Percentiles rank a stretch among this genome's conserved stretches.
phyloP scores from a whole-genome alignment of 1,140 invertebrate species.

The Leptinotarsa defecta region DNA sequence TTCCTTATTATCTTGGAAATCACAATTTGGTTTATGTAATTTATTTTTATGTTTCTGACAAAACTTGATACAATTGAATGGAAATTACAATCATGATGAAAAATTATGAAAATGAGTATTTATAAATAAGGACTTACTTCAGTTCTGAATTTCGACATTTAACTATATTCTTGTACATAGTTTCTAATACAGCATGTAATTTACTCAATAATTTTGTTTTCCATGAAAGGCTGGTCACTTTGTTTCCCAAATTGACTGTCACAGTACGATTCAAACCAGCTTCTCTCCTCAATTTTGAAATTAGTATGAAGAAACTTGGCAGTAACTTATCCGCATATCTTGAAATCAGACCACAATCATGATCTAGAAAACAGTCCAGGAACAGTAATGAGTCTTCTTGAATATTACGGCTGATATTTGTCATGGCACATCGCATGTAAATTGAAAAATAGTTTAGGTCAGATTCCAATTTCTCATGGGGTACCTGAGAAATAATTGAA shows the following conservation, averaged over 20 bases:
- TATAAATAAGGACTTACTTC: not conserved
- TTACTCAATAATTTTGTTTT: conserved; percentile 72
- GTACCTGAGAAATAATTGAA: conserved; percentile 43
- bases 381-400: conserved; percentile 81
- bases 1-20: not conserved
- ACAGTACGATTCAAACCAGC: conserved; percentile 66
- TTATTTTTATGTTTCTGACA: too few species aligned
- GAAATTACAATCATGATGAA: not conserved
- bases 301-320: conserved; percentile 78
- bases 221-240: conserved; percentile 74
- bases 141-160: conserved; percentile 1
- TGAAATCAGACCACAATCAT: conserved; percentile 65
- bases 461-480: conserved; percentile 60
- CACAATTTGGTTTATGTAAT: too few species aligned
- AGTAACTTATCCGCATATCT: conserved; percentile 71
- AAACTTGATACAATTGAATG: too few species aligned
- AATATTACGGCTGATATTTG: conserved; percentile 77
- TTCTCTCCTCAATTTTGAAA: conserved; percentile 70
- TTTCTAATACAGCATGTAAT: conserved; percentile 65
- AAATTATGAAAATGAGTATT: not conserved
- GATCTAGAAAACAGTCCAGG: conserved; percentile 71
- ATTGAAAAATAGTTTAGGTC: conserved; percentile 76
- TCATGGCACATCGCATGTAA: conserved; percentile 84
- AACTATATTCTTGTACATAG: conserved; percentile 37
- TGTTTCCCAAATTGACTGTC: conserved; percentile 66